phyloP scores from a whole-genome alignment of 2,888 invertebrate species.

The Pinctada fucata region DNA sequence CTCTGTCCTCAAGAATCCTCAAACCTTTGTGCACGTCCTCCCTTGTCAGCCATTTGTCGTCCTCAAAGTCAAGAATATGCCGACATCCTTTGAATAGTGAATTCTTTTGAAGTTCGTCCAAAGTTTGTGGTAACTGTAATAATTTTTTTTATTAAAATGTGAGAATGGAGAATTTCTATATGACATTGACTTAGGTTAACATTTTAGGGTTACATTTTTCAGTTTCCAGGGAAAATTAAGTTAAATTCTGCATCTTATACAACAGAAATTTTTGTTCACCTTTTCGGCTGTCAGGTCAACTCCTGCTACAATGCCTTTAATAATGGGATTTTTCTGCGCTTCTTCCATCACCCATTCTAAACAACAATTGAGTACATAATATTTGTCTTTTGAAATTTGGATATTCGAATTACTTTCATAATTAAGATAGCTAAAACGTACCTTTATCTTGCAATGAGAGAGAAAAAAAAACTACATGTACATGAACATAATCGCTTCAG shows the following conservation, averaged over 20 bases:
- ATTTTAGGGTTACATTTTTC: no score
- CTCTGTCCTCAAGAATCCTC: constrained; percentile 49
- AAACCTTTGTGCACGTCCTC: constrained; percentile 58
- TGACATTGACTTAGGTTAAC: no score
- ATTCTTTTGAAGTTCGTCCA: constrained; percentile 34
- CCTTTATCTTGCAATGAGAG: not conserved
- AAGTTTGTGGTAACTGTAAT: constrained; percentile 32
- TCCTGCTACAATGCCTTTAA: constrained; percentile 63
- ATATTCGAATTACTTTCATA: no score
- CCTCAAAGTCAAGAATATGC: constrained; percentile 57
- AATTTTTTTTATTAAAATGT: not conserved
- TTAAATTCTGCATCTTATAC: not conserved
- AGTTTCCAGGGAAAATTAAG: no score
- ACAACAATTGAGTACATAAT: not conserved
- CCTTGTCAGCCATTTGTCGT: constrained; percentile 55
- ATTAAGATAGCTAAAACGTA: not conserved
- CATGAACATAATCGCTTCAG: no score
- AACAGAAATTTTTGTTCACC: constrained; percentile 38
- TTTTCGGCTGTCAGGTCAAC: constrained; percentile 54
- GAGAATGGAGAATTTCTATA: no score
- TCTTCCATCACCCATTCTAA: constrained; percentile 60
- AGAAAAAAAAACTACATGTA: no score
- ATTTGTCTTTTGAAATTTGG: no score
- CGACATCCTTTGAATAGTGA: constrained; percentile 53
- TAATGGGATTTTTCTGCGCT: constrained; percentile 51